These are phyloP conservation scores for Aspiorhynchus laticeps DNA, from an alignment of 2,113 vertebrate genomes.

Conservation along the genomic window DNA sequence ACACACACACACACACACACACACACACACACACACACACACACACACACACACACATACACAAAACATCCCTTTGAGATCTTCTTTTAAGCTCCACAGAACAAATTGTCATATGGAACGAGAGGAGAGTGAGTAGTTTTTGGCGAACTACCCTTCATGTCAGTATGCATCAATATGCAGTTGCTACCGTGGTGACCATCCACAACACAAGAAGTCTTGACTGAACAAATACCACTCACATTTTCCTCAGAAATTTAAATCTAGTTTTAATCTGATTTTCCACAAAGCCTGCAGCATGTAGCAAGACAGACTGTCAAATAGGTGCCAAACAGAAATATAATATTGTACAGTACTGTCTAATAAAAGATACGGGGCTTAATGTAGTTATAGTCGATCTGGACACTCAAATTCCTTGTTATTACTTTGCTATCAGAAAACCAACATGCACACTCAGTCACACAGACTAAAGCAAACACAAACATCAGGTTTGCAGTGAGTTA, in stretches of 20 bases:
- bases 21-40: too few relatives aligned
- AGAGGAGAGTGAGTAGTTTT: too few relatives aligned
- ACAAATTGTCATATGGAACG: too few relatives aligned
- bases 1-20: too few relatives aligned
- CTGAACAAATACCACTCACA: not conserved
- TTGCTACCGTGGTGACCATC: not conserved
- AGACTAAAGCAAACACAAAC: not conserved
- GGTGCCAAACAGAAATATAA: not conserved
- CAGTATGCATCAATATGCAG: not conserved
- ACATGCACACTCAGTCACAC: constrained; percentile 19
- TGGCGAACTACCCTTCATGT: not conserved
- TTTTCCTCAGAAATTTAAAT: not conserved
- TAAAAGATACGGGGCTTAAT: constrained; percentile 2
- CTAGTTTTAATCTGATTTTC: not conserved
- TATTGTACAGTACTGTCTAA: not conserved
- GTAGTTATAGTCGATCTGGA: not conserved
- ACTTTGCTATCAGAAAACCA: not conserved
- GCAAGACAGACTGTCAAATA: not conserved
- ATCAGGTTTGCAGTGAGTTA: constrained; percentile 36
- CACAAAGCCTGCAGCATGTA: not conserved
- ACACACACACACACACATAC: too few relatives aligned
- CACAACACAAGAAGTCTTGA: not conserved
- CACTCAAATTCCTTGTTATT: not conserved
- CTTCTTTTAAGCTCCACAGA: not conserved
- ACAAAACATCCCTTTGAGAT: too few relatives aligned